Conservation (phyloP, 2,113 vertebrate species). For the Cathartes aura region DNA sequence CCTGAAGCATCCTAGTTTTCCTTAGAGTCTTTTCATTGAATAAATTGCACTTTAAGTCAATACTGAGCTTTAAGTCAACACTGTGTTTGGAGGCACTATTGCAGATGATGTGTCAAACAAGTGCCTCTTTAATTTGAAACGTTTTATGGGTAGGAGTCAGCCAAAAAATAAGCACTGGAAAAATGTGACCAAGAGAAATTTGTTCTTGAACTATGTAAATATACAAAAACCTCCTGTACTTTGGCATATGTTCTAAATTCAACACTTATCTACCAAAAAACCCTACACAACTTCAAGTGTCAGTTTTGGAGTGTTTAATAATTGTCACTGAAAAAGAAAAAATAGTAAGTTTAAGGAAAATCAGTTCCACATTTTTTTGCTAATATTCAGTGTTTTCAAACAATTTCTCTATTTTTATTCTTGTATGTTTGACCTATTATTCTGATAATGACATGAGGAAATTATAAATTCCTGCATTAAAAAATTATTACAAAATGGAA, state of each 20-base stretch:
- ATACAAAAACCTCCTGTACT: background rate
- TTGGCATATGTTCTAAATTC: background rate
- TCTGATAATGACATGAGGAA: background rate
- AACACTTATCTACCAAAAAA: background rate
- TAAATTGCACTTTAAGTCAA: slow-evolving; percentile 22
- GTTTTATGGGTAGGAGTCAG: background rate
- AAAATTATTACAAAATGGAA: background rate
- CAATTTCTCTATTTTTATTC: background rate
- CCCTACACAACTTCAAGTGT: background rate
- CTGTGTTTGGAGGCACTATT: background rate
- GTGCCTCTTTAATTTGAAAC: slow-evolving; percentile 9
- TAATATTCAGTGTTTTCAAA: background rate
- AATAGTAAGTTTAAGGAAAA: background rate
- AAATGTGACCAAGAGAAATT: background rate
- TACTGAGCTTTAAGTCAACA: background rate
- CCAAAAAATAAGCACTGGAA: background rate
- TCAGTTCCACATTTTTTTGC: background rate
- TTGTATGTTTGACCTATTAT: background rate
- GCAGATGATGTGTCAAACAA: slow-evolving; percentile 17
- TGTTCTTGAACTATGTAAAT: background rate
- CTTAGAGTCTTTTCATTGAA: slow-evolving; percentile 26
- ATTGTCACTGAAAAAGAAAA: background rate
- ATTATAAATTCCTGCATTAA: background rate
- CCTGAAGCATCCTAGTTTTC: slow-evolving; percentile 17
- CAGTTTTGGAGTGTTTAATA: background rate